These are phyloP conservation scores for Brachyhypopomus gauderio DNA, from an alignment of 2,113 vertebrate species.

Conservation along the genomic window DNA sequence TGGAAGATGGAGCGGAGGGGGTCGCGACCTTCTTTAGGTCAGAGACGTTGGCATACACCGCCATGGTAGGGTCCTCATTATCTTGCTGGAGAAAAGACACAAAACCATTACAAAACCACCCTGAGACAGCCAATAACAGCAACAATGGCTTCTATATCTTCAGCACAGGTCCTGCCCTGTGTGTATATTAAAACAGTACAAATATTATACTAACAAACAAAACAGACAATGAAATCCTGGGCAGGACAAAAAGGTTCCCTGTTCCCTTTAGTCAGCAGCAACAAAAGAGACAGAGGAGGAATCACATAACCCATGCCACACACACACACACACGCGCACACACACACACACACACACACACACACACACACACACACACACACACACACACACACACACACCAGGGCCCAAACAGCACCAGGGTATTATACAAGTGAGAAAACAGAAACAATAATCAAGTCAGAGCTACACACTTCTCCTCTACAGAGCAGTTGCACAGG, in stretches of 20 bases:
- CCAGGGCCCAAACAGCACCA: background rate
- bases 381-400: background rate
- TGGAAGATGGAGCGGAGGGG: rapidly evolving
- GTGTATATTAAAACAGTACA: conserved; percentile 12
- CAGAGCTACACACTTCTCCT: background rate
- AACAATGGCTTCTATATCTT: background rate
- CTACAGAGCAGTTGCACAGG: background rate
- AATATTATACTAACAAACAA: conserved; percentile 18
- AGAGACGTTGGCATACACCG: conserved; percentile 82
- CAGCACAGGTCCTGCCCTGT: conserved; percentile 16
- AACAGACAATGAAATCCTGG: conserved; percentile 29
- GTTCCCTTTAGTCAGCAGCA: conserved; percentile 38
- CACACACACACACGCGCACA: background rate
- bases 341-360: background rate
- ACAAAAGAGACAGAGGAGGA: conserved; percentile 40
- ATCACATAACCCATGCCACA: conserved; percentile 41
- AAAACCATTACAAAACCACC: background rate
- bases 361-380: background rate
- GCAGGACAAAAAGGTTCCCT: conserved; percentile 35
- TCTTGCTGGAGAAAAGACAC: conserved; percentile 43
- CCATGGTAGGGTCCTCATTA: conserved; percentile 48
- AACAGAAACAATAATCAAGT: background rate
- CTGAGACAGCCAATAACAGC: too few species aligned
- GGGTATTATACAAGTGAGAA: background rate
- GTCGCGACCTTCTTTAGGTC: conserved; percentile 65